Evolutionary conservation across 1,140 invertebrate genomes (phyloP).

Genomic region (Caenorhabditis brenneri): DNA sequence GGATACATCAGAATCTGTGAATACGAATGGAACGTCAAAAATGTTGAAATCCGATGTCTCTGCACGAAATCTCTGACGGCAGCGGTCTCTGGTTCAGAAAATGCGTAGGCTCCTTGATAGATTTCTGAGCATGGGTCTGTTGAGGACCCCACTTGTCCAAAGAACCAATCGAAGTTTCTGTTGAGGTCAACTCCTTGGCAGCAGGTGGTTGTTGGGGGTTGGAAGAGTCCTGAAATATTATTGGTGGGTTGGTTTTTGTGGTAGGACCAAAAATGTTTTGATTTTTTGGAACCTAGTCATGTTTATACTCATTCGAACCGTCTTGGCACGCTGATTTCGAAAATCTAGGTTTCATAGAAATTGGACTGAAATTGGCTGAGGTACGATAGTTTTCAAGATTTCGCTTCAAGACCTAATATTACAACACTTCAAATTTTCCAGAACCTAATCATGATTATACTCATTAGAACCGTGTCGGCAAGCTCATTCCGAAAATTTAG

Average conservation of each 20-base stretch:
- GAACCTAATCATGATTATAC: too few species aligned
- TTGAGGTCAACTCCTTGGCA: constrained; percentile 71
- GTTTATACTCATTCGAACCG: too few species aligned
- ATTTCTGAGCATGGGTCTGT: constrained; percentile 71
- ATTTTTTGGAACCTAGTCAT: too few species aligned
- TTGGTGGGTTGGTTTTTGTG: background rate
- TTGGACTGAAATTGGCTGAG: too few species aligned
- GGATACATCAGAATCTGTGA: constrained; percentile 71
- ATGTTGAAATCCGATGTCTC: constrained; percentile 61
- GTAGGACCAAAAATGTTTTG: too few species aligned
- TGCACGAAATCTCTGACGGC: constrained; percentile 67
- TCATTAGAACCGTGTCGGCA: too few species aligned
- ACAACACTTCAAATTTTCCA: too few species aligned
- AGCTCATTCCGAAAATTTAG: too few species aligned
- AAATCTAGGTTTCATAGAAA: too few species aligned
- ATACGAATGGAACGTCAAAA: constrained; percentile 69
- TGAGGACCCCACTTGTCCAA: constrained; percentile 69
- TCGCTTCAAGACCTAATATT: too few species aligned
- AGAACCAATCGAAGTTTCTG: constrained; percentile 71
- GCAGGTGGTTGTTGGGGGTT: constrained; percentile 66
- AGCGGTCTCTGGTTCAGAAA: constrained; percentile 67
- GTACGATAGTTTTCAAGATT: too few species aligned
- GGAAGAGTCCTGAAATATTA: constrained; percentile 59
- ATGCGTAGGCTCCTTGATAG: constrained; percentile 67
- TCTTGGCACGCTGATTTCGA: too few species aligned